Conservation (phyloP, 2,113 vertebrate species). For the human region DNA sequence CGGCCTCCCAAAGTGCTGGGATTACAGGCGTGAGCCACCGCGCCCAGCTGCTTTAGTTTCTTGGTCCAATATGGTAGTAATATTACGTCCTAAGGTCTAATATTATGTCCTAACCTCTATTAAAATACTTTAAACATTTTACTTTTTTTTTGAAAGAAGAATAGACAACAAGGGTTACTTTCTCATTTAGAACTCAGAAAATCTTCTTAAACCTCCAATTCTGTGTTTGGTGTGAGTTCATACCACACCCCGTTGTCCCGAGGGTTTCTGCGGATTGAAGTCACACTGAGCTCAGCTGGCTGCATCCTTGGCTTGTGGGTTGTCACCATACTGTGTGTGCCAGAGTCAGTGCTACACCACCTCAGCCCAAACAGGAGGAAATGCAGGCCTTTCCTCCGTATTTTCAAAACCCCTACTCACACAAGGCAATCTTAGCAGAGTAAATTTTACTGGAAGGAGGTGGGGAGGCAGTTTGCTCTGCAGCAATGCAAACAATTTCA, state of each 20-base stretch:
- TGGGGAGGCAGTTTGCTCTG: neutral
- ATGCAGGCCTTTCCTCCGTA: neutral
- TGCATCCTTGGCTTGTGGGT: neutral
- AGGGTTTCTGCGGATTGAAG: neutral
- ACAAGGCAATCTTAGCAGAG: neutral
- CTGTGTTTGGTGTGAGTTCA: neutral
- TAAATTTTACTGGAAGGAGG: neutral
- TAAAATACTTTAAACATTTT: neutral
- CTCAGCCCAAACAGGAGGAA: neutral
- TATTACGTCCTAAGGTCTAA: neutral
- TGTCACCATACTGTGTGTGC: neutral
- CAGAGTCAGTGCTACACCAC: neutral
- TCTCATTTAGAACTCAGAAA: neutral
- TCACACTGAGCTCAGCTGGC: neutral
- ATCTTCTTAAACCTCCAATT: neutral
- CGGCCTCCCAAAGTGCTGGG: no score
- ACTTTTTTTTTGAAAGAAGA: neutral
- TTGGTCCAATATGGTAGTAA: no score
- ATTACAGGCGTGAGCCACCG: no score
- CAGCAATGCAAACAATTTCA: neutral
- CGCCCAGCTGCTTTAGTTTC: neutral
- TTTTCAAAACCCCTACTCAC: neutral
- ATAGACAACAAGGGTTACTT: neutral
- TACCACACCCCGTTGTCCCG: neutral
- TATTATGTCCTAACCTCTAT: neutral